Evolutionary conservation across 2,113 vertebrate genomes (phyloP), one percentile per base, ranked within the genome.

Genomic region (Hipposideros armiger): DNA sequence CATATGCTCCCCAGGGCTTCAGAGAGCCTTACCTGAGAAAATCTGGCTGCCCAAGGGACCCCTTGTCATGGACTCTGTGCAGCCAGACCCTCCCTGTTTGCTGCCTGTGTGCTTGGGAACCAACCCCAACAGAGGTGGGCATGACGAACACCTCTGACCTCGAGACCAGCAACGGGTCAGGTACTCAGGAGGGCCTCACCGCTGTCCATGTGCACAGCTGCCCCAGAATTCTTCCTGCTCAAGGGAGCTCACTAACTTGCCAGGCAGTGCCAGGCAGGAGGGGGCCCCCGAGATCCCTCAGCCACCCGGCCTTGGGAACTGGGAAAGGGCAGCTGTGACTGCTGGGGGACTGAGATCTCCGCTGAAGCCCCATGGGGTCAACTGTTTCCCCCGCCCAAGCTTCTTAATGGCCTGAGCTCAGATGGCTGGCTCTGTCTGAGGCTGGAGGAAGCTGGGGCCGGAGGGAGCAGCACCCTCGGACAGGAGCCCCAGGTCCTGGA

Each of bases 141-240:
- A 15, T 40, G 40, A 47, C 22, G 0, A 0, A 36, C 64, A 17
- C 64, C 32, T 80, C 32, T 40, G 40, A 80, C 14, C 52, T 50
- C 30, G 40, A 82, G 28, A 14, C 7, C 8, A 54, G 86, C 20
- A 28, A 28, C 4, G 10, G 45, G 17, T 30, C 22, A 9, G 40
- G 45, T 7, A 36, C 42, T 19, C 20, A 22, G 4, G 19, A 32
- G n/a, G 74, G 50, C 58, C 36, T 32, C 4, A 0, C 7, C 7
- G 40, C n/a, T 4, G 26, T 30, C 60, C 78, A 50, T 1, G 4
- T 1, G 5, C 40, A 2, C 0, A 4, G 66, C 77, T 50, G 7
- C 7, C 3, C 56, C 22, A 30, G 60, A 9, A 16, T 7, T 7
- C 70, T 36, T 45, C 60, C 47, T 85, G 28, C 11, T 16, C 69